Conservation (phyloP, 2,888 invertebrate species). For the Ichneumoninae sp. region DNA sequence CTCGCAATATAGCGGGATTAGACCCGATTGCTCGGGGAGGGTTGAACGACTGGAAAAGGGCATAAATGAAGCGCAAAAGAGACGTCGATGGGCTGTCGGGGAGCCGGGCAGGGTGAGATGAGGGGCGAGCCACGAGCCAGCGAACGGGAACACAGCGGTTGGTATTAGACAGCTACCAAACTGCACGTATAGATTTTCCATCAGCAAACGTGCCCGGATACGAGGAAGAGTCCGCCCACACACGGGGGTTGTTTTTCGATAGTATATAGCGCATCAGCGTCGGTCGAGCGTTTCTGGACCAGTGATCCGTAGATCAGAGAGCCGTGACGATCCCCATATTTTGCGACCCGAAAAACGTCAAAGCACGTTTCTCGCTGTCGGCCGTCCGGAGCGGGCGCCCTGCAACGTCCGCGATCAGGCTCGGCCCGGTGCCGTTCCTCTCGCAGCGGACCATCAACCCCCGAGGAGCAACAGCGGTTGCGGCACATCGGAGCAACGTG, state of each 20-base stretch:
- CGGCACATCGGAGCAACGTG: slow-evolving; percentile 22
- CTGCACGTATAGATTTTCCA: slow-evolving; percentile 48
- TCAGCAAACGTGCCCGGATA: slow-evolving; percentile 38
- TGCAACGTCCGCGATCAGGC: slow-evolving; percentile 38
- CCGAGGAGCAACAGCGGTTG: neutral
- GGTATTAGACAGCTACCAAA: slow-evolving; percentile 25
- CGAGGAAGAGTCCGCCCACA: neutral
- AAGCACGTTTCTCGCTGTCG: slow-evolving; percentile 61
- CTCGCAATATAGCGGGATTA: neutral
- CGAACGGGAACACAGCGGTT: slow-evolving; percentile 25
- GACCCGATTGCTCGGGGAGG: slow-evolving; percentile 26
- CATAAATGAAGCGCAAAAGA: slow-evolving; percentile 68
- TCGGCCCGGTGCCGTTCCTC: slow-evolving; percentile 19
- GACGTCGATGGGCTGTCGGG: slow-evolving; percentile 37
- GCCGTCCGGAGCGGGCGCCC: slow-evolving; percentile 11
- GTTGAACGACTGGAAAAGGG: slow-evolving; percentile 59
- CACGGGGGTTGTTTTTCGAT: neutral
- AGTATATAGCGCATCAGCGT: slow-evolving; percentile 27
- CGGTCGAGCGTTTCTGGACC: slow-evolving; percentile 71
- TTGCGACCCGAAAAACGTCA: slow-evolving; percentile 70
- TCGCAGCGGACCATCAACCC: slow-evolving; percentile 2
- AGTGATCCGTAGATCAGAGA: slow-evolving; percentile 74
- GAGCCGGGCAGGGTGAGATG: neutral
- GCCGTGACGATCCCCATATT: slow-evolving; percentile 62
- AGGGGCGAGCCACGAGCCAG: slow-evolving; percentile 14